phyloP scores from a whole-genome alignment of 2,113 vertebrate species.

The Grantiella picta region DNA sequence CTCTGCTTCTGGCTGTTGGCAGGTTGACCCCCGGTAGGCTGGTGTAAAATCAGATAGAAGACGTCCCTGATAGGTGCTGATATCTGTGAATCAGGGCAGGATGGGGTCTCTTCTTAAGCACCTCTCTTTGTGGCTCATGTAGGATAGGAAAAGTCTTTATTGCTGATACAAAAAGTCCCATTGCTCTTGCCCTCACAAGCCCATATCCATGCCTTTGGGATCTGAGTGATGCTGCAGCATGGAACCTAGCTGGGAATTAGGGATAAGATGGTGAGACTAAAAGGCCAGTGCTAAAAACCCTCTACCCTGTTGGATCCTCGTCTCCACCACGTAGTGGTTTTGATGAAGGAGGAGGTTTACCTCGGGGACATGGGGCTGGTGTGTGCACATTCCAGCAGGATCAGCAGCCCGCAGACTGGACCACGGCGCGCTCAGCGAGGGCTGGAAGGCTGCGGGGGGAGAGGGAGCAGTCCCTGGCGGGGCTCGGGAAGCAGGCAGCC shows the following conservation, averaged over 20 bases:
- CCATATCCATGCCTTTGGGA: background rate
- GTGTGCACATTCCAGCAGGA: background rate
- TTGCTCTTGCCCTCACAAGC: background rate
- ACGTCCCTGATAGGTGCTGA: background rate
- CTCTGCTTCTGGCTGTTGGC: background rate
- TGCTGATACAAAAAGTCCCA: fast-evolving
- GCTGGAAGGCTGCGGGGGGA: fast-evolving
- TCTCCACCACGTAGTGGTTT: fast-evolving
- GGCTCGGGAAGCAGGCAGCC: fast-evolving
- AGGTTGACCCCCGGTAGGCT: background rate
- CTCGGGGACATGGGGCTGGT: fast-evolving
- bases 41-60: background rate
- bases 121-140: fast-evolving
- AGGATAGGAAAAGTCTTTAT: background rate
- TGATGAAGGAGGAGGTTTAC: background rate
- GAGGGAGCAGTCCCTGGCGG: fast-evolving
- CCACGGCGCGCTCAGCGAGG: background rate
- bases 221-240: too few relatives aligned
- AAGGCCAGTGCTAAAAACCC: fast-evolving
- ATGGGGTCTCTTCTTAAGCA: background rate
- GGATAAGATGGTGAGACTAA: fast-evolving
- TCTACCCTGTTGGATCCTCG: background rate
- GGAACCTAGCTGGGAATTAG: background rate
- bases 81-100: background rate
- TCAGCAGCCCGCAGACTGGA: background rate